Percentiles rank a stretch among this genome's conserved stretches.
These are phyloP conservation scores for Anguilla obscura DNA, from an alignment of 2,797 vertebrate genomes.

Conservation along the genomic window DNA sequence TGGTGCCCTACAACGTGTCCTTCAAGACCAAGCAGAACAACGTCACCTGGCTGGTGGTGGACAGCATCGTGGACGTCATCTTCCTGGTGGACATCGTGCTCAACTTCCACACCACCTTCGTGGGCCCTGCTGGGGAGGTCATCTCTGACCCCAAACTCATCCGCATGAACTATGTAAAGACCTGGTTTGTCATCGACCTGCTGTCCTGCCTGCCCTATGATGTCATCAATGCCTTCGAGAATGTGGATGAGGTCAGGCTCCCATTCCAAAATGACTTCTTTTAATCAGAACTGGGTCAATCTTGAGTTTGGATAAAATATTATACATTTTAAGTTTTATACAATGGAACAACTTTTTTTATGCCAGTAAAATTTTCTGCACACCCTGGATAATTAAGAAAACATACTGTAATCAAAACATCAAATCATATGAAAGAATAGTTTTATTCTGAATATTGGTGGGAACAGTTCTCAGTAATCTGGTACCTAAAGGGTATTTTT, in stretches of 20 bases:
- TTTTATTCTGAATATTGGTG: neutral
- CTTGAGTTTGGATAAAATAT: neutral
- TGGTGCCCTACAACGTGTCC: constrained; percentile 96
- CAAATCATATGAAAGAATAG: too few relatives aligned
- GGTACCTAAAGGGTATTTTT: neutral
- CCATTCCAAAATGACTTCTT: neutral
- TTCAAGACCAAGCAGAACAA: constrained; percentile 98
- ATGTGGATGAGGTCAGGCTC: constrained; percentile 93
- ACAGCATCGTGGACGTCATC: constrained; percentile 95
- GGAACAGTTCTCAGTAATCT: neutral
- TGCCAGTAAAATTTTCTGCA: neutral
- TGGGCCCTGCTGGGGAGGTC: constrained; percentile 91
- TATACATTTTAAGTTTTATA: neutral
- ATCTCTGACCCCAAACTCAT: constrained; percentile 94
- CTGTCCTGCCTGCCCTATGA: constrained; percentile 93
- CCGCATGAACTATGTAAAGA: constrained; percentile 95
- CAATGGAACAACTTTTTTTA: too few relatives aligned
- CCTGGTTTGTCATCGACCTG: constrained; percentile 95
- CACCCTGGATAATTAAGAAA: too few relatives aligned
- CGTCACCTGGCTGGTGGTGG: constrained; percentile 91
- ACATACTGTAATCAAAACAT: too few relatives aligned
- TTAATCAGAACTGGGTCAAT: neutral
- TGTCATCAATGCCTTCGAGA: constrained; percentile 96
- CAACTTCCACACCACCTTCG: constrained; percentile 95
- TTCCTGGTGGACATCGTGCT: constrained; percentile 94